These are phyloP conservation scores for Xenops minutus DNA, from an alignment of 2,797 vertebrate species.

Conservation along the genomic window DNA sequence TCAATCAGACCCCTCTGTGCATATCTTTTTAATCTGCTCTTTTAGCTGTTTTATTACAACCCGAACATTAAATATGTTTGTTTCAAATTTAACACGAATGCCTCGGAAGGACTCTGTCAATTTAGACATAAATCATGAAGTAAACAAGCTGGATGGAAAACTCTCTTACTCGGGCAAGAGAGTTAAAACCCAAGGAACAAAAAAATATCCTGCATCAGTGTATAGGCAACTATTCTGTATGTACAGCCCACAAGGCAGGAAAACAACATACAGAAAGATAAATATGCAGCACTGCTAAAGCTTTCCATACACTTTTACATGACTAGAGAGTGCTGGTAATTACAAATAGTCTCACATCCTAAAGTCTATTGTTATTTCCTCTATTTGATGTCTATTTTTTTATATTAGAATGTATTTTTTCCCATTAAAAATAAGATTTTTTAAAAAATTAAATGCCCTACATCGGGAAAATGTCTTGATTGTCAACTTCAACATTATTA, in stretches of 20 bases:
- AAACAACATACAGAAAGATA: not conserved
- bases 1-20: slow-evolving; percentile 55
- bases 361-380: not conserved
- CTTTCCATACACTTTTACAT: not conserved
- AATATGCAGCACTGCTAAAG: not conserved
- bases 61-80: slow-evolving; percentile 62
- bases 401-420: not conserved
- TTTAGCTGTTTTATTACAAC: slow-evolving; percentile 65
- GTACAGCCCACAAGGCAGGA: not conserved
- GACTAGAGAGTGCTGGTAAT: not conserved
- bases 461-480: not conserved
- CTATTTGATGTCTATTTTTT: not conserved
- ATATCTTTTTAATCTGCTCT: slow-evolving; percentile 64
- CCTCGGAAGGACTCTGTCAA: slow-evolving; percentile 47
- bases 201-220: not conserved
- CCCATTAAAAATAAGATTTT: no score
- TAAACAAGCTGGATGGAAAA: slow-evolving; percentile 48
- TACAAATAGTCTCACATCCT: not conserved
- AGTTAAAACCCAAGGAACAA: not conserved
- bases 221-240: not conserved
- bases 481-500: not conserved
- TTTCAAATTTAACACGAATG: slow-evolving; percentile 63
- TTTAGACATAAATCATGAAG: slow-evolving; percentile 52
- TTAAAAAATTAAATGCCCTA: not conserved
- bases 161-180: not conserved